Percentiles rank a stretch among this genome's conserved stretches.
Conservation (phyloP, 2,113 vertebrate species). For the Chaetodon trifascialis region DNA sequence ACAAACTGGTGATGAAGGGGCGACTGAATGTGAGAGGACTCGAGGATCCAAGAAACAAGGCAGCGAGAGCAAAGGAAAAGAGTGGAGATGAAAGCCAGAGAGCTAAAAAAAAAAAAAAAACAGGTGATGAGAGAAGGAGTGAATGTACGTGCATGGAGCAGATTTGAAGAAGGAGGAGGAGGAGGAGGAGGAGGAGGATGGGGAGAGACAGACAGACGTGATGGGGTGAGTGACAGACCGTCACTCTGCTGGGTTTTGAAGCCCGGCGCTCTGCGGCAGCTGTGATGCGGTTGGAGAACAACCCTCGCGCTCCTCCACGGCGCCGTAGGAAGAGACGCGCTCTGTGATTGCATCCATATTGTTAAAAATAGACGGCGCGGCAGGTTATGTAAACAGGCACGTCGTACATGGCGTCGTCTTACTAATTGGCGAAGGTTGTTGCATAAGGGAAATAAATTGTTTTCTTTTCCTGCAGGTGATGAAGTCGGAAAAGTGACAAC, state of each 20-base stretch:
- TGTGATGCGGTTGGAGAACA: conserved; percentile 56
- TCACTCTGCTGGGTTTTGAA: conserved; percentile 71
- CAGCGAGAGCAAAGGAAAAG: conserved; percentile 25
- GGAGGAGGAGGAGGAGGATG: conserved; percentile 21
- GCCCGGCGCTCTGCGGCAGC: conserved; percentile 59
- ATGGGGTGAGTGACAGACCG: conserved; percentile 72
- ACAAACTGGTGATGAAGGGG: conserved; percentile 38
- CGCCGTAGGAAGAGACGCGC: conserved; percentile 53
- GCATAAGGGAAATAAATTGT: conserved; percentile 24
- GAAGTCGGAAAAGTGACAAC: conserved; percentile 34
- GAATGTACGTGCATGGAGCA: conserved; percentile 13
- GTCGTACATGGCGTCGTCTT: conserved; percentile 22
- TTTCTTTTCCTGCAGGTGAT: conserved; percentile 41
- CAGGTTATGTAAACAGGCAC: conserved; percentile 62
- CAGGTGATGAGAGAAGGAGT: background rate
- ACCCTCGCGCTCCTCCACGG: conserved; percentile 32
- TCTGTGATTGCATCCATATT: conserved; percentile 43
- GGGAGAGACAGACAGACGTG: conserved; percentile 47
- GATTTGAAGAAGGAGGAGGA: conserved; percentile 43
- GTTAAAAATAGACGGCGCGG: conserved; percentile 73
- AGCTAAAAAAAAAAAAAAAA: conserved; percentile 3
- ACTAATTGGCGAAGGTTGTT: conserved; percentile 62
- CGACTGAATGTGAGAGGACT: conserved; percentile 36
- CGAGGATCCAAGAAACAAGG: conserved; percentile 19
- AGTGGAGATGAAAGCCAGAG: conserved; percentile 43